Percentiles rank a stretch among this genome's conserved stretches.
phyloP scores from a whole-genome alignment of 2,797 vertebrate genomes.

The Pipistrellus nathusii region DNA sequence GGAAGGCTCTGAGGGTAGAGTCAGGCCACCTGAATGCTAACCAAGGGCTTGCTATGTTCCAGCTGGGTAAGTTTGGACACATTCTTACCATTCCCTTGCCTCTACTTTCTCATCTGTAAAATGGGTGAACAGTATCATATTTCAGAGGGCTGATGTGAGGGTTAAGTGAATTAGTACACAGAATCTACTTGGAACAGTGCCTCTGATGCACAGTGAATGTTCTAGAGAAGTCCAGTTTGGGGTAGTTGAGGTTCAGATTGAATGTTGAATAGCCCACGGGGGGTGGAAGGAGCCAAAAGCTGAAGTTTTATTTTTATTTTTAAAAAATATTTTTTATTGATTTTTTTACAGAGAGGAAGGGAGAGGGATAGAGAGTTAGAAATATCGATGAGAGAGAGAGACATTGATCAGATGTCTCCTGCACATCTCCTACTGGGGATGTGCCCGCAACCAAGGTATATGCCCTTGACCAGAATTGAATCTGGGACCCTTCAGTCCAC shows the following conservation, averaged over 20 bases:
- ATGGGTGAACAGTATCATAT: not conserved
- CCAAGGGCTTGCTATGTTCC: not conserved
- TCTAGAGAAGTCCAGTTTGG: not conserved
- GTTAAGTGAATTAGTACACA: not conserved
- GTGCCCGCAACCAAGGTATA: too few species aligned
- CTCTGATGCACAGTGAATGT: not conserved
- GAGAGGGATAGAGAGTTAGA: too few species aligned
- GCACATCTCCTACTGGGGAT: too few species aligned
- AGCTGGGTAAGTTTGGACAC: not conserved
- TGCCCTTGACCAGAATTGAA: too few species aligned
- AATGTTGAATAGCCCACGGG: not conserved
- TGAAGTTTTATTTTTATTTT: too few species aligned
- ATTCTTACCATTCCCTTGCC: not conserved
- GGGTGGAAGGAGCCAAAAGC: too few species aligned
- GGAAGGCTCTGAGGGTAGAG: not conserved
- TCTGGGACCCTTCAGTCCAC: too few species aligned
- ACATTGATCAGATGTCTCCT: too few species aligned
- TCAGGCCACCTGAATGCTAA: not conserved
- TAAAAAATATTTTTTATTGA: too few species aligned
- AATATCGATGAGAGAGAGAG: too few species aligned
- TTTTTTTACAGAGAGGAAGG: too few species aligned
- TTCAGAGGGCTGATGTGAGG: not conserved
- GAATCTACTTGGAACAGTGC: not conserved
- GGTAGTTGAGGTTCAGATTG: not conserved
- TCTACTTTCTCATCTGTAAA: not conserved